Percentiles rank a stretch among this genome's conserved stretches.
These are phyloP conservation scores for Holcopasites calliopsidis DNA, from an alignment of 1,140 invertebrate genomes.

Conservation along the genomic window DNA sequence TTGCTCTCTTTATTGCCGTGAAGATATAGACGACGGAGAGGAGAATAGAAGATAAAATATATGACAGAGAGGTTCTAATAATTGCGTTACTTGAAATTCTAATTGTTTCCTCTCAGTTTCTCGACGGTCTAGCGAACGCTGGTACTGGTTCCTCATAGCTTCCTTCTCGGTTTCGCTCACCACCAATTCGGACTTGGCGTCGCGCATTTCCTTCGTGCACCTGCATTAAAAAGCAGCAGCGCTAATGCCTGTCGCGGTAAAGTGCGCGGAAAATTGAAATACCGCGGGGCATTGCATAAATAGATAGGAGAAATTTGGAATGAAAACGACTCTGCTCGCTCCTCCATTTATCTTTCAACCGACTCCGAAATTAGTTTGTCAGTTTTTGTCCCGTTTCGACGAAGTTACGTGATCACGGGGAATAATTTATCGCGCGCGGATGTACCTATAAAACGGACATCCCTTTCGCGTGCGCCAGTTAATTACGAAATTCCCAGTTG, in stretches of 20 bases:
- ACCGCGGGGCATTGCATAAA: background rate
- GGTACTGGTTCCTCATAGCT: conserved; percentile 54
- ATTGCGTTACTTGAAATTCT: conserved; percentile 54
- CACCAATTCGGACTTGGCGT: conserved; percentile 51
- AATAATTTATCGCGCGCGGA: background rate
- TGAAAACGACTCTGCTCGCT: background rate
- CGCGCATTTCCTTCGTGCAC: conserved; percentile 55
- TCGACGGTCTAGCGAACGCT: conserved; percentile 40
- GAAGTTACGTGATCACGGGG: background rate
- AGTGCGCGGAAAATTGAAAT: background rate
- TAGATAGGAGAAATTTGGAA: background rate
- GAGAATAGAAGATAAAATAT: background rate
- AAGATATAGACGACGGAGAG: no score
- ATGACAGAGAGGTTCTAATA: background rate
- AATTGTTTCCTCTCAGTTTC: conserved; percentile 60
- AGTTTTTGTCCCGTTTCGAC: no score
- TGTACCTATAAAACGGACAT: background rate
- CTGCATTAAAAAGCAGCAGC: conserved; percentile 29
- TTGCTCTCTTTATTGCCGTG: background rate
- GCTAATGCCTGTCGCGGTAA: background rate
- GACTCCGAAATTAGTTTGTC: background rate
- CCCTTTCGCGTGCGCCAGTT: background rate
- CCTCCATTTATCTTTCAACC: background rate
- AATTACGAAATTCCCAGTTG: background rate
- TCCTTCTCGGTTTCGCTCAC: conserved; percentile 57